Evolutionary conservation across 2,888 invertebrate species (phyloP), one percentile per base, ranked within the genome.

Genomic region (Ditula angustiorana): DNA sequence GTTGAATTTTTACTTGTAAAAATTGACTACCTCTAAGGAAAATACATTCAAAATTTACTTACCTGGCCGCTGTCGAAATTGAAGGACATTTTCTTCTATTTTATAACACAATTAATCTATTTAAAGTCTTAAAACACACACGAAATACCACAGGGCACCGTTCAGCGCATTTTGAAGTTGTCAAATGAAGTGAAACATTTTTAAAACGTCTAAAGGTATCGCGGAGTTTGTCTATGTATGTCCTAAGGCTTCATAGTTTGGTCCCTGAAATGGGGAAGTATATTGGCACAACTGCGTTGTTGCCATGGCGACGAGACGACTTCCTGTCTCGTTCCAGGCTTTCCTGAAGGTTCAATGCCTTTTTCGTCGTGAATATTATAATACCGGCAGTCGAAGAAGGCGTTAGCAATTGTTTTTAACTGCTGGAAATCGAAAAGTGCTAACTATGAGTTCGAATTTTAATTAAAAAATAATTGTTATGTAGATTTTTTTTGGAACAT

Each of bases 41-140:
- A 41, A 41, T 41, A 19, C 2, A 19, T 37, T 41, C 16, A 30
- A 37, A 46, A 33, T 10, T 13, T 33, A 83, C 87, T 84, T 74
- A 92, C 92, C 74, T 92, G 92, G 35, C 87, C 92, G 67, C 92
- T 92, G 67, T 91, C 88, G 77, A 92, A 92, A 75, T 90, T 87
- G 71, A 77, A 92, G 57, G 92, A 81, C 92, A 92, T 92, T 47
- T 64, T 74, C 66, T 64, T 63, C 33, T 52, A 69, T 57, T 26
- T 52, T 52, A 52, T 72, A 69, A 61, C 69, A 70, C 67, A 62
- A 44, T n/a, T n/a, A 67, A 64, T 67, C 55, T 69, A 69, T 69
- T 69, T 71, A 63, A 73, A 75, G 76, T 77, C 72, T 70, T 47
- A 49, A 71, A 73, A 71, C 73, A 69, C 69, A 30, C 37, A 53